Evolutionary conservation across 2,888 invertebrate genomes (phyloP), one percentile per base, ranked within the genome.

Genomic region (Pherbina coryleti): DNA sequence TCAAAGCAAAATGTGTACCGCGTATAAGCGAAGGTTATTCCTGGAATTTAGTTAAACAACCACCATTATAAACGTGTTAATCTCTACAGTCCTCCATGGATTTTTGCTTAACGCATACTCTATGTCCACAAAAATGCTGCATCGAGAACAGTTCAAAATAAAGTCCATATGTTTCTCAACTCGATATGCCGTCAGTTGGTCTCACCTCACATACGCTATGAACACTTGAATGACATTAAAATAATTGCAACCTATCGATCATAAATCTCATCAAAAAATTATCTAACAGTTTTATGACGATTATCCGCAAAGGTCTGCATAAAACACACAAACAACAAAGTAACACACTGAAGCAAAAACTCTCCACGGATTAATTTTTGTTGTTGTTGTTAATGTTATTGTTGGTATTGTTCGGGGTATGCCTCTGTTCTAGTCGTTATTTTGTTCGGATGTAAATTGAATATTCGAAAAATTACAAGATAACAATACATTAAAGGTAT

Each of bases 241-340:
- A 67, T 76, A 81, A 80, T 79, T 81, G 81, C 79, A 81, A 75
- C 53, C 81, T 81, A 82, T 83, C 82, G 83, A 84, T 88, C 87
- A 85, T 86, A 86, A 86, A 85, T 85, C 83, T 86, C 82, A 77
- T 79, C 78, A 80, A 78, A 55, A 55, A 73, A 19, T 49, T 25
- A 31, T n/a, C 3, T 11, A 70, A 55, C 53, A 71, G n/a, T 53
- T 71, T 71, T 71, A 71, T 53, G n/a, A 71, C 55, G 55, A 55
- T 71, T 31, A 71, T 60, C 53, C 53, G 31, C n/a, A 37, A 37
- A n/a, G 57, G 34, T 71, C 53, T n/a, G 55, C 5, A n/a, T 17
- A 8, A 7, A 14, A 53, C 19, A 69, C 25, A 49, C 34, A 4
- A 17, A n/a, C 37, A 19, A 19, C n/a, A 71, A 53, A 49, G 11